Percentiles rank a stretch among this genome's conserved stretches.
Evolutionary conservation across 1,140 invertebrate genomes (phyloP).

Genomic region (Leptinotarsa lineolata): DNA sequence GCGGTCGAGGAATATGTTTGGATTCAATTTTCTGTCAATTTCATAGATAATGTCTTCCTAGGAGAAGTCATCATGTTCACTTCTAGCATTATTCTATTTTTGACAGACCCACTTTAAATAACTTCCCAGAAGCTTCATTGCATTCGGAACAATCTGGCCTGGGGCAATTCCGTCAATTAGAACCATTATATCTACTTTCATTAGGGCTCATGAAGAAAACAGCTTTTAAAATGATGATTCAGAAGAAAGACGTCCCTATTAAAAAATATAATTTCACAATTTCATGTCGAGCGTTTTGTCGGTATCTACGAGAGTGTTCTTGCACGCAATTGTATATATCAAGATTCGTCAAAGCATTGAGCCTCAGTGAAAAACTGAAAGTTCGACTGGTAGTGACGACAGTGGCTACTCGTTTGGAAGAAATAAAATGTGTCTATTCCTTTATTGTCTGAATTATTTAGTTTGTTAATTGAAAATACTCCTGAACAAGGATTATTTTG

Average conservation of each 20-base stretch:
- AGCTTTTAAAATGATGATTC: neutral
- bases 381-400: neutral
- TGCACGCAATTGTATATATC: slow-evolving; percentile 40
- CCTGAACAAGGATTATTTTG: no score
- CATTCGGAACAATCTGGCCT: neutral
- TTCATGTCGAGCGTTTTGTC: slow-evolving; percentile 33
- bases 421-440: neutral
- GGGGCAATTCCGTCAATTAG: neutral
- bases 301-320: slow-evolving; percentile 33
- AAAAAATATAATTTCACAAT: slow-evolving; percentile 22
- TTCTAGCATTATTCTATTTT: no score
- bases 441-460: no score
- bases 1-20: no score
- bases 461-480: no score
- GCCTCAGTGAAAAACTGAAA: slow-evolving; percentile 29
- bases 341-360: slow-evolving; percentile 39
- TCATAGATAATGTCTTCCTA: no score
- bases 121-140: no score
- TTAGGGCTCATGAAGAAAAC: neutral
- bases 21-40: no score
- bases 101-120: no score
- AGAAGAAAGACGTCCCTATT: slow-evolving; percentile 17
- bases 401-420: neutral
- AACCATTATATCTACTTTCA: neutral
- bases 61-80: no score